phyloP scores from a whole-genome alignment of 2,888 invertebrate genomes.

The Hydrotaea cyrtoneurina region DNA sequence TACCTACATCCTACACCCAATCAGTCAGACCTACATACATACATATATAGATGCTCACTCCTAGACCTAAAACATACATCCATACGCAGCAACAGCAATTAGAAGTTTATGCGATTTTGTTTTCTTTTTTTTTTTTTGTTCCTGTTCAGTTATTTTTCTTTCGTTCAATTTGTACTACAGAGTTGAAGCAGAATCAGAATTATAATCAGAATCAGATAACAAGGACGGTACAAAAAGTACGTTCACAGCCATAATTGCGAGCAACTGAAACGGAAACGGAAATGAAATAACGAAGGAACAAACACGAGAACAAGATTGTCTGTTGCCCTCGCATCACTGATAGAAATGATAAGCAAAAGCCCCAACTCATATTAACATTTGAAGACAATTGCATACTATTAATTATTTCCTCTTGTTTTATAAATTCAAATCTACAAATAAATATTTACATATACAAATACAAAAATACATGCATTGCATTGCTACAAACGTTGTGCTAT shows the following conservation, averaged over 20 bases:
- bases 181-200: background rate
- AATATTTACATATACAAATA: conserved; percentile 39
- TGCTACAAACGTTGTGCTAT: background rate
- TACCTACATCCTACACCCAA: background rate
- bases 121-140: background rate
- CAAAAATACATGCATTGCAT: background rate
- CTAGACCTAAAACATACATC: background rate
- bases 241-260: background rate
- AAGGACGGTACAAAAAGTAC: background rate
- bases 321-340: background rate
- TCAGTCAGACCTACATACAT: background rate
- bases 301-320: conserved; percentile 64
- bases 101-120: conserved; percentile 11
- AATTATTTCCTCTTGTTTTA: conserved; percentile 22
- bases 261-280: conserved; percentile 42
- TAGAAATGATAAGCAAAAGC: background rate
- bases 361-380: background rate
- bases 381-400: conserved; percentile 10
- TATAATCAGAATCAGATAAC: background rate
- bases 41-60: background rate
- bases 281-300: conserved; percentile 51
- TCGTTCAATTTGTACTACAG: conserved; percentile 2
- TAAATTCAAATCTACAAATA: conserved; percentile 36
- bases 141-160: background rate
- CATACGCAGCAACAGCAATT: conserved; percentile 14